Evolutionary conservation across 2,113 vertebrate genomes (phyloP).

Genomic region (Melanostigma gelatinosum): DNA sequence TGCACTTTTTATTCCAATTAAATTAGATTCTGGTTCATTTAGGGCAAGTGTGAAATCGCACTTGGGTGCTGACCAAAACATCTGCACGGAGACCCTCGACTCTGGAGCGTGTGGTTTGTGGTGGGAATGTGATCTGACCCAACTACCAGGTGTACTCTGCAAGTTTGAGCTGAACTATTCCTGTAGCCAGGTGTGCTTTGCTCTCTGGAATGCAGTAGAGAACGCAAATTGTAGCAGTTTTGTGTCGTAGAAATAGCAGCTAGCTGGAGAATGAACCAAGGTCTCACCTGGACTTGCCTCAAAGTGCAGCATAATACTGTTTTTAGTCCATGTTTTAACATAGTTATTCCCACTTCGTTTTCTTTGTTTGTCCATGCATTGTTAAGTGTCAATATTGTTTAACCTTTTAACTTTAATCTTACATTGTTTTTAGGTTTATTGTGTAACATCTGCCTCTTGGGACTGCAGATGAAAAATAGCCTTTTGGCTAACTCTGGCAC

Average conservation of each 20-base stretch:
- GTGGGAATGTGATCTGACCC: not conserved
- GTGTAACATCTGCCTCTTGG: no score
- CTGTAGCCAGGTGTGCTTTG: not conserved
- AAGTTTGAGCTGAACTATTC: not conserved
- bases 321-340: no score
- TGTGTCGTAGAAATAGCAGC: not conserved
- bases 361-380: no score
- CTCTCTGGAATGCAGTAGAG: not conserved
- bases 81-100: not conserved
- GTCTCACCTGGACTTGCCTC: not conserved
- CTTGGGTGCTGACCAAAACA: not conserved
- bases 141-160: not conserved
- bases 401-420: no score
- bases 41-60: not conserved
- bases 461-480: no score
- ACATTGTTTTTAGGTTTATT: no score
- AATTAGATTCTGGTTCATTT: not conserved
- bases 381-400: no score
- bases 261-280: not conserved
- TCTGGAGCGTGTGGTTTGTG: not conserved
- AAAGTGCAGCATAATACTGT: not conserved
- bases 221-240: not conserved
- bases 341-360: no score
- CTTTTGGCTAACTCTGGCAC: no score
- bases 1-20: not conserved